A percentile compares a stretch with the other conserved stretches of the same genome.
phyloP scores from a whole-genome alignment of 2,888 invertebrate species.

The Automeris io region DNA sequence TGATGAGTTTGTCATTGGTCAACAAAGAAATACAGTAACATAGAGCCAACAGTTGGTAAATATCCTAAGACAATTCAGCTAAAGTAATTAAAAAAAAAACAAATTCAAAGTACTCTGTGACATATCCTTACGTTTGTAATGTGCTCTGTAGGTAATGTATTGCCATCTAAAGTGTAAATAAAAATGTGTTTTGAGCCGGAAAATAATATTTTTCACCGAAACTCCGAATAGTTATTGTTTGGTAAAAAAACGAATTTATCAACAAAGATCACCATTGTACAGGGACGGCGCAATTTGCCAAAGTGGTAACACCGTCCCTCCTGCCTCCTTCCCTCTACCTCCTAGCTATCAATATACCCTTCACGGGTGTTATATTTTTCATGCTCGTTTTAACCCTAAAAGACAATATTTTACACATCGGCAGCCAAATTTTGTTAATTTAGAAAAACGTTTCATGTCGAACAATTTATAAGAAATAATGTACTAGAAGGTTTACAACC shows the following conservation, averaged over 20 bases:
- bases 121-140: background rate
- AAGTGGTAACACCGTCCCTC: conserved; percentile 41
- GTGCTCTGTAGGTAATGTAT: background rate
- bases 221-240: conserved; percentile 24
- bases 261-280: conserved; percentile 40
- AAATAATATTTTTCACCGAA: conserved; percentile 7
- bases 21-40: too few species aligned
- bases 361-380: conserved; percentile 25
- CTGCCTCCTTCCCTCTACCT: background rate
- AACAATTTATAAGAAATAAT: too few species aligned
- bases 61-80: too few species aligned
- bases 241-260: conserved; percentile 35
- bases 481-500: too few species aligned
- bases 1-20: too few species aligned
- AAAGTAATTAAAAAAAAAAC: too few species aligned
- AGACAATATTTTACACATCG: background rate
- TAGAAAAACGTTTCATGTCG: too few species aligned
- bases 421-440: background rate
- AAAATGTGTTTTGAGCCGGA: conserved; percentile 1
- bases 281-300: conserved; percentile 53
- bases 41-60: too few species aligned
- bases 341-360: conserved; percentile 16
- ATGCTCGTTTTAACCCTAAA: conserved; percentile 6
- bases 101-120: too few species aligned
- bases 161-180: conserved; percentile 6